These are phyloP conservation scores for Rotaria socialis DNA, from an alignment of 2,888 invertebrate genomes.

Conservation along the genomic window DNA sequence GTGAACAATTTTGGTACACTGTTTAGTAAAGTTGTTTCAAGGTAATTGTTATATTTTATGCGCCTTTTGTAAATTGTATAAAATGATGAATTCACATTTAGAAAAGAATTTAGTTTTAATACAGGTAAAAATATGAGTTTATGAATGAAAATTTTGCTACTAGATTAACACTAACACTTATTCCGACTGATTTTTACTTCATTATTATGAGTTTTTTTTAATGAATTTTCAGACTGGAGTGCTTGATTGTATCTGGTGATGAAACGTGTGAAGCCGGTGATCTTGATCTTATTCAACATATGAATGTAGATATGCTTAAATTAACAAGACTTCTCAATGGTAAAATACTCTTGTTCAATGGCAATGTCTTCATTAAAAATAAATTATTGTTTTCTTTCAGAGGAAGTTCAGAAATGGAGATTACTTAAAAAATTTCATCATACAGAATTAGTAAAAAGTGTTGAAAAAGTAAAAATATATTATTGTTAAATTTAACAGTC, in stretches of 20 bases:
- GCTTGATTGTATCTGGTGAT: constrained; percentile 78
- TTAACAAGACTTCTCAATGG: constrained; percentile 73
- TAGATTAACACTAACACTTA: neutral
- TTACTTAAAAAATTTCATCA: constrained; percentile 82
- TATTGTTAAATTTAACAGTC: constrained; percentile 66
- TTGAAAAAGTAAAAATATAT: constrained; percentile 76
- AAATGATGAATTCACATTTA: neutral
- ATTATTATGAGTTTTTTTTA: neutral
- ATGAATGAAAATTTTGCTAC: neutral
- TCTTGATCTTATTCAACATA: constrained; percentile 91
- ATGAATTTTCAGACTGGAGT: constrained; percentile 62
- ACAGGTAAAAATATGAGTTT: neutral
- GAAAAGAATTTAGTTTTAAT: neutral
- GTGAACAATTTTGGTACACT: constrained; percentile 93
- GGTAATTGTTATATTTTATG: constrained; percentile 51
- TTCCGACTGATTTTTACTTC: neutral
- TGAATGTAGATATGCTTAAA: constrained; percentile 82
- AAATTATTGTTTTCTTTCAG: constrained; percentile 69
- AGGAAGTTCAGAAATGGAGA: constrained; percentile 85
- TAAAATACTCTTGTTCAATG: neutral
- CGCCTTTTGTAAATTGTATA: constrained; percentile 32
- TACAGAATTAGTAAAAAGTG: constrained; percentile 75
- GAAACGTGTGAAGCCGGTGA: constrained; percentile 85
- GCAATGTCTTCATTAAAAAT: no score
- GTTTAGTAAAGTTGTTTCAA: constrained; percentile 82